Evolutionary conservation across 2,113 vertebrate species (phyloP), one percentile per base, ranked within the genome.

Genomic region (Nettapus auritus): DNA sequence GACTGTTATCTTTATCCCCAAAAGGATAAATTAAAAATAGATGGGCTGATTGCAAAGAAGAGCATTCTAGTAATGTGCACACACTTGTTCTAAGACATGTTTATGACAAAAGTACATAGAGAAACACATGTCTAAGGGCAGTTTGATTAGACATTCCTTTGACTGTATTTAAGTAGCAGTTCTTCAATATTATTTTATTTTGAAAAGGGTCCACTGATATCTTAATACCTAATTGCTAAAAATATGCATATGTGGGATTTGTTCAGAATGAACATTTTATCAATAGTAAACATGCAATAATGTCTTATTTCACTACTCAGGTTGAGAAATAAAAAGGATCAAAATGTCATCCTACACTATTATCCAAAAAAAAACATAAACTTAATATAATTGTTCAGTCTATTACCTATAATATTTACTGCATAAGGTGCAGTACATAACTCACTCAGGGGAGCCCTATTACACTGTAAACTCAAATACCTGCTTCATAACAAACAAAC

Each of bases 1-100:
- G 94, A 97, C 96, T 98, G 94, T 96, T 97, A 97, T 97, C 94
- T 97, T 94, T 90, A 96, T 94, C 90, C 77, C 89, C 95, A 97
- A 81, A 96, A 97, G 96, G 88, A 48, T 89, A 97, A 97, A 98
- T 97, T 97, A 96, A 95, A 98, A 96, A 85, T 11, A 80, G 81
- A 93, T 36, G 76, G 19, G 25, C 82, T 95, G 97, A 97, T 29
- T 88, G 84, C 62, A 80, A 77, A 87, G 68, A 56, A 79, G 7
- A 86, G 29, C 9, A 1, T 85, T 85, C 63, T 63, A 92, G 52
- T n/a, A 90, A 76, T 3, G 6, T 15, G 38, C 23, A 80, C 62
- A n/a, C 21, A 52, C 26, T 94, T 86, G 82, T 86, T 88, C 40
- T 84, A 59, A 52, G 71, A 75, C 8, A 74, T 31, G n/a, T 29